Evolutionary conservation across 2,797 vertebrate species (phyloP).

Genomic region (Enteromius radiatus): DNA sequence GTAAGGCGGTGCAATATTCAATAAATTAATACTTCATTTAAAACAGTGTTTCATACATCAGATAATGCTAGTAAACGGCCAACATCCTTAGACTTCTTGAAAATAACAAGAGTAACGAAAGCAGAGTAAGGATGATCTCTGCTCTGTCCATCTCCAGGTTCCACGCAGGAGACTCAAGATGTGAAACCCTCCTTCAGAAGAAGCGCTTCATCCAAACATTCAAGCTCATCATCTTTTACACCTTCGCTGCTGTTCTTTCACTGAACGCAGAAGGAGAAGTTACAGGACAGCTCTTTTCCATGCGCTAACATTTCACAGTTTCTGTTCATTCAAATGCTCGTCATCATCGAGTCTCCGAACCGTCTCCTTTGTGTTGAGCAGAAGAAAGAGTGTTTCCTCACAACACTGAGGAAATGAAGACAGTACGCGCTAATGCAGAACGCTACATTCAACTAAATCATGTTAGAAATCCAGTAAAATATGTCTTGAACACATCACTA

Average conservation of each 20-base stretch:
- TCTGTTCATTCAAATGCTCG: not conserved
- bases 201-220: not conserved
- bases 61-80: not conserved
- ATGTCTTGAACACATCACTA: no score
- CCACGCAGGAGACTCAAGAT: not conserved
- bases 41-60: slow-evolving; percentile 16
- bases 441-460: not conserved
- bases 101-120: not conserved
- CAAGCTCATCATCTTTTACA: not conserved
- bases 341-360: not conserved
- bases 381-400: not conserved
- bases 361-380: not conserved
- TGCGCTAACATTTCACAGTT: no score
- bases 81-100: not conserved
- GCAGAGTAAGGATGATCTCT: not conserved
- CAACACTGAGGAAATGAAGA: not conserved
- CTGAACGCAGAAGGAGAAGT: not conserved
- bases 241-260: not conserved
- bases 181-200: not conserved
- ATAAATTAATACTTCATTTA: slow-evolving; percentile 35
- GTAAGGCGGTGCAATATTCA: not conserved
- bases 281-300: not conserved
- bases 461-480: not conserved
- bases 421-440: not conserved
- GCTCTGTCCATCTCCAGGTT: not conserved